Conservation (phyloP, 2,113 vertebrate genomes). For the Perca flavescens region DNA sequence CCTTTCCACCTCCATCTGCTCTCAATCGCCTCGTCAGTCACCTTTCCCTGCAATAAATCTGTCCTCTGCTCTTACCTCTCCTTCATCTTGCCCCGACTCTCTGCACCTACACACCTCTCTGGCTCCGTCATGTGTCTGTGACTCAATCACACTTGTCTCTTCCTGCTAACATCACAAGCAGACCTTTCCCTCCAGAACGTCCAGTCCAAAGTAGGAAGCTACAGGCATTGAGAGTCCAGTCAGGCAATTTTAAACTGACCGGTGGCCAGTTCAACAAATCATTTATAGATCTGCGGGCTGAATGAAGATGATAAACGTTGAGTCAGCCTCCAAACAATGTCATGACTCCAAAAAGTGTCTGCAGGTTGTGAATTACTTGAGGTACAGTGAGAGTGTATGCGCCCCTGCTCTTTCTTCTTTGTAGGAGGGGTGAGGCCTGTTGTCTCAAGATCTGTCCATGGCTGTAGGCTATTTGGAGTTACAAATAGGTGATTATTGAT, state of each 20-base stretch:
- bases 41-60: constrained; percentile 29
- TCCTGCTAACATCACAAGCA: constrained; percentile 58
- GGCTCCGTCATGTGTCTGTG: constrained; percentile 45
- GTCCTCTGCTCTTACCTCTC: constrained; percentile 10
- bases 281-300: constrained; percentile 3
- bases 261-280: constrained; percentile 5
- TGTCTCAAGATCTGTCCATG: background rate
- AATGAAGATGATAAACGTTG: constrained; percentile 38
- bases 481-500: background rate
- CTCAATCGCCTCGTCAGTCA: constrained; percentile 38
- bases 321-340: constrained; percentile 39
- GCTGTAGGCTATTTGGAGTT: background rate
- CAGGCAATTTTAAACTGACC: constrained; percentile 19
- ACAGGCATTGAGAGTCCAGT: background rate
- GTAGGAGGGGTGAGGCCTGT: no score
- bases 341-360: background rate
- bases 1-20: constrained; percentile 47
- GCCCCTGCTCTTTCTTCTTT: no score
- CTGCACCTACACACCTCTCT: constrained; percentile 30
- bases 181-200: constrained; percentile 31
- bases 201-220: constrained; percentile 2
- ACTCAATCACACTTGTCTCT: constrained; percentile 71
- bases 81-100: constrained; percentile 11
- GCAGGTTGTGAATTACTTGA: background rate
- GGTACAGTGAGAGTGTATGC: background rate